Percentiles rank a stretch among this genome's conserved stretches.
phyloP scores from a whole-genome alignment of 2,888 invertebrate genomes.

The Tachina fera region DNA sequence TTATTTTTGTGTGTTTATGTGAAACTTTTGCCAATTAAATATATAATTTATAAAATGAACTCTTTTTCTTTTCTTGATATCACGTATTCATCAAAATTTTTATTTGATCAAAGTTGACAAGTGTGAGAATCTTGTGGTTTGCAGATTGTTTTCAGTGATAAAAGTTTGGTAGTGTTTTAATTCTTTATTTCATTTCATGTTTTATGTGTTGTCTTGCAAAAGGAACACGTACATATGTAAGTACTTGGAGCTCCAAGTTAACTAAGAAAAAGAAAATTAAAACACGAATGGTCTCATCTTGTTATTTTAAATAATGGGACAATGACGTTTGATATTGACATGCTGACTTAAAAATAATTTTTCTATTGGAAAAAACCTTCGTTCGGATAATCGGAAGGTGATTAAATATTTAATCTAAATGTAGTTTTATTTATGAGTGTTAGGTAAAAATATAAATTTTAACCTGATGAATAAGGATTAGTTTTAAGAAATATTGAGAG shows the following conservation, averaged over 20 bases:
- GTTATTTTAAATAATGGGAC: background rate
- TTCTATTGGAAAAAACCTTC: background rate
- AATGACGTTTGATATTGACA: background rate
- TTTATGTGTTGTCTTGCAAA: slow-evolving; percentile 3
- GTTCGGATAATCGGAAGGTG: background rate
- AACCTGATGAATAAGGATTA: no score
- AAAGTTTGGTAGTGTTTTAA: slow-evolving; percentile 18
- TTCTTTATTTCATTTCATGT: slow-evolving; percentile 17
- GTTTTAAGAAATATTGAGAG: no score
- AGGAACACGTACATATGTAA: slow-evolving; percentile 48
- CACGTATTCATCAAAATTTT: slow-evolving; percentile 64
- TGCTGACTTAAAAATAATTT: background rate
- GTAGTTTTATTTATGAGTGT: no score
- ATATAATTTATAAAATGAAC: background rate
- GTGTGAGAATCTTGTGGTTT: slow-evolving; percentile 60
- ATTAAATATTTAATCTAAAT: no score
- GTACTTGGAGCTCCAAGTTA: background rate
- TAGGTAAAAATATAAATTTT: no score
- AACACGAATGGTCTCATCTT: background rate
- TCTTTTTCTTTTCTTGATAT: slow-evolving; percentile 26
- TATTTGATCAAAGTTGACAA: slow-evolving; percentile 59
- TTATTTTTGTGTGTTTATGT: slow-evolving; percentile 15
- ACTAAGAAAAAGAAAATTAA: background rate
- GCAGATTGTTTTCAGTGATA: slow-evolving; percentile 56
- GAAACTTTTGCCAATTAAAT: slow-evolving; percentile 2